Percentiles rank a stretch among this genome's conserved stretches.
Conservation (phyloP, 2,797 vertebrate species). For the Pristis pectinata region DNA sequence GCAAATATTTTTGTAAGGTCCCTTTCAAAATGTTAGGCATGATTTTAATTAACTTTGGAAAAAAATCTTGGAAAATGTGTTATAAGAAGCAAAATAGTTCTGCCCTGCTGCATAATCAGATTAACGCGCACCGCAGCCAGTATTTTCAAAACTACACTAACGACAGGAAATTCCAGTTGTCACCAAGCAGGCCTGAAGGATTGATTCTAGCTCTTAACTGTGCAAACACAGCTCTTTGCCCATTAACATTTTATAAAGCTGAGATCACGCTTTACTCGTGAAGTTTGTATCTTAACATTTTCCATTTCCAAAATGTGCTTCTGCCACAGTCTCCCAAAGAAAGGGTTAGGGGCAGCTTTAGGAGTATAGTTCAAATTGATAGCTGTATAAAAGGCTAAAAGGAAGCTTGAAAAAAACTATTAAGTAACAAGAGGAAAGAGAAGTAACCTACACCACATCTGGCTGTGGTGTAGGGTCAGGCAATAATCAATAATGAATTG, state of each 20-base stretch:
- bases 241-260: slow-evolving; percentile 37
- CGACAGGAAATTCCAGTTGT: slow-evolving; percentile 37
- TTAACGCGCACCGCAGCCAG: slow-evolving; percentile 2
- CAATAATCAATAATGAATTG: slow-evolving; percentile 66
- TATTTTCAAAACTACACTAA: slow-evolving; percentile 11
- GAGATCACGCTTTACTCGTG: slow-evolving; percentile 32
- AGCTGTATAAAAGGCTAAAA: slow-evolving; percentile 1
- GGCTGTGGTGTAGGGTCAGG: slow-evolving; percentile 54
- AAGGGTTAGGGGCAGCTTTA: background rate
- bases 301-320: slow-evolving; percentile 8
- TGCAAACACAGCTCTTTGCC: slow-evolving; percentile 35
- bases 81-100: slow-evolving; percentile 19
- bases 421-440: slow-evolving; percentile 49
- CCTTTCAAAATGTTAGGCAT: background rate
- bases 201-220: slow-evolving; percentile 34
- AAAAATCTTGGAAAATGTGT: slow-evolving; percentile 30
- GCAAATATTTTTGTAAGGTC: background rate
- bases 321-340: slow-evolving; percentile 1
- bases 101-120: background rate
- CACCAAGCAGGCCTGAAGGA: slow-evolving; percentile 31
- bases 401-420: background rate
- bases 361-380: background rate
- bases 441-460: slow-evolving; percentile 60
- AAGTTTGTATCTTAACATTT: slow-evolving; percentile 31
- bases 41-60: slow-evolving; percentile 34